phyloP scores from a whole-genome alignment of 2,113 vertebrate genomes.

The Lepus timidus region DNA sequence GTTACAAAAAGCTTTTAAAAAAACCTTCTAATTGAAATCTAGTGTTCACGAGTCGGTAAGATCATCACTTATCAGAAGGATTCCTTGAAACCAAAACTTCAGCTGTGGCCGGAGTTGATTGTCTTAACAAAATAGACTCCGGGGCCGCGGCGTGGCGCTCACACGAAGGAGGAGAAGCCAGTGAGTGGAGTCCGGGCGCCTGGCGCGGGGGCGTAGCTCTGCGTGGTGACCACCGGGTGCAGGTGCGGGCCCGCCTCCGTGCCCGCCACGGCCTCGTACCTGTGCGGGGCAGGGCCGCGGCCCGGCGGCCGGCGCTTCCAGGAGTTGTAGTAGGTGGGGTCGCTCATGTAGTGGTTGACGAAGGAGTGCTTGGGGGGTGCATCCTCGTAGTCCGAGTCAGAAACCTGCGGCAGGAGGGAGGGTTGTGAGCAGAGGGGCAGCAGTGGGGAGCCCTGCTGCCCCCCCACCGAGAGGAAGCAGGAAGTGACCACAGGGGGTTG shows the following conservation, averaged over 20 bases:
- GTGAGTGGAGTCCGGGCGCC: conserved; percentile 96
- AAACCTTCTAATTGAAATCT: conserved; percentile 79
- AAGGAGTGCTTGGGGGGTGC: conserved; percentile 97
- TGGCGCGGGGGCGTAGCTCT: conserved; percentile 95
- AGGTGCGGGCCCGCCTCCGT: conserved; percentile 92
- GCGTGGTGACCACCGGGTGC: conserved; percentile 97
- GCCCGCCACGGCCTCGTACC: conserved; percentile 93
- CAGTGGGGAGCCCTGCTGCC: accelerated
- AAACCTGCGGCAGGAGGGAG: conserved; percentile 85
- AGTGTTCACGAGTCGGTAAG: conserved; percentile 87
- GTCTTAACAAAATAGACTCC: conserved; percentile 84
- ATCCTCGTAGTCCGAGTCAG: conserved; percentile 96
- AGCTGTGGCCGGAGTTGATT: conserved; percentile 85
- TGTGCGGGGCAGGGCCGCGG: conserved; percentile 88
- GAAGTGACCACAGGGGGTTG: no score
- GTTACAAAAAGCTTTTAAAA: conserved; percentile 88
- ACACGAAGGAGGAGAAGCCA: conserved; percentile 98
- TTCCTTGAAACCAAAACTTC: conserved; percentile 78
- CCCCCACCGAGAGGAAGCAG: accelerated
- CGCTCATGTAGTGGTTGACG: conserved; percentile 99
- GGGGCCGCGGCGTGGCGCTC: conserved; percentile 83
- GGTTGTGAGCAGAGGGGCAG: background rate
- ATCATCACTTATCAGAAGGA: conserved; percentile 78
- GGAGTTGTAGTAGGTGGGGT: conserved; percentile 97
- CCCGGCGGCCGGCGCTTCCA: conserved; percentile 96